Evolutionary conservation across 1,140 invertebrate species (phyloP).

Genomic region (Drosophila ambigua): DNA sequence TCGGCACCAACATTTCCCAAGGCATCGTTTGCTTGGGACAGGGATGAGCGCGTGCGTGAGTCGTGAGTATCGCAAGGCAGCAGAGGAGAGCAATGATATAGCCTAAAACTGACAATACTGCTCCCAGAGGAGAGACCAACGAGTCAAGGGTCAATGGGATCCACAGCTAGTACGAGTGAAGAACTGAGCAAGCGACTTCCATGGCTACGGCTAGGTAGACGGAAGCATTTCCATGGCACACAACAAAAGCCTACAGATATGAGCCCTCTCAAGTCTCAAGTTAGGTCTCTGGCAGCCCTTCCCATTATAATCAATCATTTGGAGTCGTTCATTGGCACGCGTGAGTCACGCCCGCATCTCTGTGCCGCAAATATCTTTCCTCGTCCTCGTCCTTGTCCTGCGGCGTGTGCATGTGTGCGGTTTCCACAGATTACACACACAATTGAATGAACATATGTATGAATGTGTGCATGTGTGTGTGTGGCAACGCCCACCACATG

Average conservation of each 20-base stretch:
- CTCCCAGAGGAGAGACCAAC: no score
- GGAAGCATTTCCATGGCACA: no score
- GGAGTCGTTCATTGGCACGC: neutral
- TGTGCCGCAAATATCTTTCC: slow-evolving; percentile 14
- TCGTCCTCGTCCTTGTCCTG: slow-evolving; percentile 31
- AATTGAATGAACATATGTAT: slow-evolving; percentile 33
- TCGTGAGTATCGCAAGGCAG: no score
- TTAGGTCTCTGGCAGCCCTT: neutral
- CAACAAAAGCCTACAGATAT: no score
- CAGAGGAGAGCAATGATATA: no score
- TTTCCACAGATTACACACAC: slow-evolving; percentile 63
- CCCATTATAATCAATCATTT: neutral
- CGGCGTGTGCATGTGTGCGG: slow-evolving; percentile 37
- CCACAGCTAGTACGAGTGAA: no score
- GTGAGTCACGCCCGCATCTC: slow-evolving; percentile 39
- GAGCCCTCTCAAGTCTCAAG: no score
- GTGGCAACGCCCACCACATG: slow-evolving; percentile 44
- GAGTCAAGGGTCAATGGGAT: no score
- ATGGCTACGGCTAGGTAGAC: no score
- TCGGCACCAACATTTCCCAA: slow-evolving; percentile 38
- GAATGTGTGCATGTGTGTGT: slow-evolving; percentile 25
- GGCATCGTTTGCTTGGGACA: neutral
- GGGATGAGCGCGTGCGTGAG: neutral
- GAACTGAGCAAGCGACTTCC: no score
- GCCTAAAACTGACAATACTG: no score